Base-by-base conservation (phyloP, 2,797 vertebrate species). In the Gobio occitaniae region DNA sequence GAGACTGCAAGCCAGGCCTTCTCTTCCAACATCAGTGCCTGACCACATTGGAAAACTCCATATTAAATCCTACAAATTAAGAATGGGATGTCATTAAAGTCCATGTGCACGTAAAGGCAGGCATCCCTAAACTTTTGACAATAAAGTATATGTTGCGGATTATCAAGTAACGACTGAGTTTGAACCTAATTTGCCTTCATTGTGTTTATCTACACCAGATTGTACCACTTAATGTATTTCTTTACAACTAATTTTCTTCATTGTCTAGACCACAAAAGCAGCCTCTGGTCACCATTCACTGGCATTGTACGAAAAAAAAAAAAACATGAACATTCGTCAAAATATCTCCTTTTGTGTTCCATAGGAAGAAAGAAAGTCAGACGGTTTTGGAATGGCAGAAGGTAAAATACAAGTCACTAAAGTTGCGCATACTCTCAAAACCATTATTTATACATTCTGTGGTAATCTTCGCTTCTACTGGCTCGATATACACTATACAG, bases 401-500 rank as follows among this genome's bases (percentile, higher is more conserved):
- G 10, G 72, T 68, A 32, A 69, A 68, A 44, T 84, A n/a, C 61
- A 77, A 16, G 36, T 59, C 6, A 3, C 9, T 63, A n/a, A 75
- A 69, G 10, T 13, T 69, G 36, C n/a, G 21, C 50, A 56, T 25
- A n/a, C 32, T 44, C 36, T 44, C 4, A 54, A 21, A 69, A 59
- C 13, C 21, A 77, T 84, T 69, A 84, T 84, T 84, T 77, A 59
- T 48, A 78, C 52, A n/a, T 61, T 54, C 50, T 68, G 74, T 19
- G 15, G 65, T 41, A 71, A 71, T 61, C 25, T 84, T 61, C 70
- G 83, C 11, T 16, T 63, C 50, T n/a, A 66, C 13, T 1, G 11
- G n/a, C 36, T 50, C 11, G 1, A 70, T 71, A 29, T 9, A 44
- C 41, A 72, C 52, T 71, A 29, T 9, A 44, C 41, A 72, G 65